phyloP scores from a whole-genome alignment of 2,797 vertebrate genomes.

The Acanthopagrus latus region DNA sequence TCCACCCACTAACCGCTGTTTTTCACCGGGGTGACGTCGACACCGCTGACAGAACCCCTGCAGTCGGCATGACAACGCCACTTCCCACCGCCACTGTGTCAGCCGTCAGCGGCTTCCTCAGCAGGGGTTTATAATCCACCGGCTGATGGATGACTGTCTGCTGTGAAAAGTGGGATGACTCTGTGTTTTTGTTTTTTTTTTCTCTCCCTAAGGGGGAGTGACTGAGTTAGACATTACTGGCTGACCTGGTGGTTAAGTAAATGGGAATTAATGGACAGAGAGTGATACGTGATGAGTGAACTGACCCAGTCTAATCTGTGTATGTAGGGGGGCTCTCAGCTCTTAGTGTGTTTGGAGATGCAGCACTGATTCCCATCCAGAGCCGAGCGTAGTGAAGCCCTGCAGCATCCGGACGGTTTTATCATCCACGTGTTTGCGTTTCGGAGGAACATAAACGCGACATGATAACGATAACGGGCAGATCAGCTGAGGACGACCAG shows the following conservation, averaged over 20 bases:
- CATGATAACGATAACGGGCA: too few relatives aligned
- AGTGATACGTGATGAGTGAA: slow-evolving; percentile 12
- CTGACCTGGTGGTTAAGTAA: slow-evolving; percentile 27
- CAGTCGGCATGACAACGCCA: slow-evolving; percentile 54
- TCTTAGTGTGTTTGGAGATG: not conserved
- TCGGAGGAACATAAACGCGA: not conserved
- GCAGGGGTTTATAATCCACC: slow-evolving; percentile 48
- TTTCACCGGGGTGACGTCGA: slow-evolving; percentile 41
- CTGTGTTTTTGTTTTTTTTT: not conserved
- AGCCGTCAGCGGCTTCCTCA: slow-evolving; percentile 32
- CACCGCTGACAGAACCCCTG: slow-evolving; percentile 39
- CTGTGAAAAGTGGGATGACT: slow-evolving; percentile 27
- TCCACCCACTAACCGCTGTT: slow-evolving; percentile 63
- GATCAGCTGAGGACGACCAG: too few relatives aligned
- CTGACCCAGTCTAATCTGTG: slow-evolving; percentile 30
- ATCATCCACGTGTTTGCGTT: not conserved
- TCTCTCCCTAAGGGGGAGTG: slow-evolving; percentile 8
- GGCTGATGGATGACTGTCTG: slow-evolving; percentile 50
- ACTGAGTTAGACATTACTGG: slow-evolving; percentile 15
- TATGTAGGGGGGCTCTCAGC: slow-evolving; percentile 16
- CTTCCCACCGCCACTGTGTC: slow-evolving; percentile 48
- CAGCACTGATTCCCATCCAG: not conserved
- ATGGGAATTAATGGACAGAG: slow-evolving; percentile 28
- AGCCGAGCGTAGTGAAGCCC: too few relatives aligned
- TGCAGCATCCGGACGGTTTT: not conserved